These are phyloP conservation scores for Cistogaster globosa DNA, from an alignment of 2,888 invertebrate species.

Conservation along the genomic window DNA sequence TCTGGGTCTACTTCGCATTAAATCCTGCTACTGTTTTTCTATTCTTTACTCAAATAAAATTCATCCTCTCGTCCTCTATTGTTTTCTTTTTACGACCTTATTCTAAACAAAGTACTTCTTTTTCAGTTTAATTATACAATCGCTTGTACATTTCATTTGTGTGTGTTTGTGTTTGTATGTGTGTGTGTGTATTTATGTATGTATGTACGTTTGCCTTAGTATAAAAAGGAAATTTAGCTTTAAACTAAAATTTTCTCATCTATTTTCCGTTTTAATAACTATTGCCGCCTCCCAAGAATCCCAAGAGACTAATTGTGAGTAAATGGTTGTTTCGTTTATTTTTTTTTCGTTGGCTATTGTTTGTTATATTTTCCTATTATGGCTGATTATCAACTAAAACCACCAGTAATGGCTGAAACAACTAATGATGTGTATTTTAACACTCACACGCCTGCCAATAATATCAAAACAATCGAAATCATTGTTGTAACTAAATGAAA, in stretches of 20 bases:
- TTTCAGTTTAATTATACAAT: background rate
- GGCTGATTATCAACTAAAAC: slow-evolving; percentile 62
- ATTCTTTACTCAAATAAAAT: background rate
- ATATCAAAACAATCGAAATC: slow-evolving; percentile 30
- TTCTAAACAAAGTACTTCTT: background rate
- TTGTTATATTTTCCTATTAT: slow-evolving; percentile 21
- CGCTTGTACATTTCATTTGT: background rate
- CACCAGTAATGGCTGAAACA: slow-evolving; percentile 45
- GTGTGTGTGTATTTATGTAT: background rate
- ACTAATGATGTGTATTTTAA: slow-evolving; percentile 49
- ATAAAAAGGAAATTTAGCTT: slow-evolving; percentile 18
- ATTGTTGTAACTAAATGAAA: slow-evolving; percentile 27
- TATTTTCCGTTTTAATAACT: background rate
- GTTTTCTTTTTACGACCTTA: background rate
- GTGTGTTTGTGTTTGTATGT: background rate
- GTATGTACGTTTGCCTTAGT: background rate
- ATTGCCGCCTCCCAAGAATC: slow-evolving; percentile 28
- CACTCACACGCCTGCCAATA: slow-evolving; percentile 44
- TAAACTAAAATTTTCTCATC: slow-evolving; percentile 17
- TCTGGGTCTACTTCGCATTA: no score
- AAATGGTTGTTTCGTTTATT: slow-evolving; percentile 66
- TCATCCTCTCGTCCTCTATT: no score
- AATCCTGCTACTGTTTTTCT: no score
- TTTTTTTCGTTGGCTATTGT: slow-evolving; percentile 4
- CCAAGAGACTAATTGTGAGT: slow-evolving; percentile 62